A percentile compares a stretch with the other conserved stretches of the same genome.
Evolutionary conservation across 2,113 vertebrate species (phyloP).

Genomic region (Brachyistius frenatus): DNA sequence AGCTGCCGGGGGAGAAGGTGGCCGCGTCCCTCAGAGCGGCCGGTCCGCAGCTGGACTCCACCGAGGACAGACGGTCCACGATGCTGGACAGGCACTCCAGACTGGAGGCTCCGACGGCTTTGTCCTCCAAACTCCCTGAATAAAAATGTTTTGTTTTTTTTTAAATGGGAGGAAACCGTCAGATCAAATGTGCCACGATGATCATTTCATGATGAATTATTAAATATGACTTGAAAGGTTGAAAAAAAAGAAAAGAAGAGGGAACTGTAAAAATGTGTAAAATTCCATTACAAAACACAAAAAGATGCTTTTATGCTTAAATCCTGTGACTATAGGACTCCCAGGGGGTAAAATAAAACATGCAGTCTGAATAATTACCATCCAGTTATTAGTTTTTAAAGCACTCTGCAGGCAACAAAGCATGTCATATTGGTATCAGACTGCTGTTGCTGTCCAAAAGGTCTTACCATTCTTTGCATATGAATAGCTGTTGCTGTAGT

Average conservation of each 20-base stretch:
- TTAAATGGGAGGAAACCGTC: not conserved
- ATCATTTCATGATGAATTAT: not conserved
- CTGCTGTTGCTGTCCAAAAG: slow-evolving; percentile 15
- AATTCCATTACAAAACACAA: not conserved
- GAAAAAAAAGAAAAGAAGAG: not conserved
- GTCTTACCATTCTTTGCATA: slow-evolving; percentile 89
- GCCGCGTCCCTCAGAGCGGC: slow-evolving; percentile 77
- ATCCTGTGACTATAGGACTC: not conserved
- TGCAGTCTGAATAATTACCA: not conserved
- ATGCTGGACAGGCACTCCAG: slow-evolving; percentile 97
- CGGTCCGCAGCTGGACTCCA: slow-evolving; percentile 79
- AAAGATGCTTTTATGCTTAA: not conserved
- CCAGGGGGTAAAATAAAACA: not conserved
- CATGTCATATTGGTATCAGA: slow-evolving; percentile 20
- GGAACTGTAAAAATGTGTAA: not conserved
- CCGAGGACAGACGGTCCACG: slow-evolving; percentile 92
- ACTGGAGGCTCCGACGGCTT: slow-evolving; percentile 87
- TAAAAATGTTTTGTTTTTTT: no score
- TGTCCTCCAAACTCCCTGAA: slow-evolving; percentile 82
- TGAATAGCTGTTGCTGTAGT: slow-evolving; percentile 86
- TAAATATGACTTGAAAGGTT: not conserved
- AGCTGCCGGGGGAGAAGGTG: slow-evolving; percentile 85
- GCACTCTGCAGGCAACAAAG: not conserved
- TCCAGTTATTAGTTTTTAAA: not conserved
- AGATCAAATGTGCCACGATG: not conserved